Conservation (phyloP, 1,140 invertebrate genomes). For the Drosophila nigrodunni region DNA sequence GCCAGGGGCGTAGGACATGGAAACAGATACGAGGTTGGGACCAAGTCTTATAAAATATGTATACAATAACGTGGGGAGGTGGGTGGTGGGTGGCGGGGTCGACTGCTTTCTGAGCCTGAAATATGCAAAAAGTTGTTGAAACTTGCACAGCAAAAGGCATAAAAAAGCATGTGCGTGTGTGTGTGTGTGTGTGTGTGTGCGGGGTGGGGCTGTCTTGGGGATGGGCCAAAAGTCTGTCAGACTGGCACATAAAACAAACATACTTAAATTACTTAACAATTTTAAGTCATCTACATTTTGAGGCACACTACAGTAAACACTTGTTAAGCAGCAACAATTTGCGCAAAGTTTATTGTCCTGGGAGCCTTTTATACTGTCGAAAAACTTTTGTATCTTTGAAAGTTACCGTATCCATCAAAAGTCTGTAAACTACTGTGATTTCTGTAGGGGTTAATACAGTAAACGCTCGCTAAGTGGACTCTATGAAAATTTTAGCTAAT, state of each 20-base stretch:
- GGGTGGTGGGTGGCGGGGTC: not conserved
- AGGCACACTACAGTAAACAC: too few species aligned
- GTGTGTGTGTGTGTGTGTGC: not conserved
- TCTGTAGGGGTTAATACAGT: not conserved
- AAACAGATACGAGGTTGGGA: slow-evolving; percentile 24
- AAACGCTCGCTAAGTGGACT: too few species aligned
- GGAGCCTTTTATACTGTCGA: too few species aligned
- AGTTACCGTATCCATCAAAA: not conserved
- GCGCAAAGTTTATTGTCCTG: too few species aligned
- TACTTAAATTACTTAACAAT: not conserved
- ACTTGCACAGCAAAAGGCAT: slow-evolving; percentile 57
- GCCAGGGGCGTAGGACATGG: slow-evolving; percentile 25
- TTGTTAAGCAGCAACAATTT: too few species aligned
- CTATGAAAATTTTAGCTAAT: too few species aligned
- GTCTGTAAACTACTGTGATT: not conserved
- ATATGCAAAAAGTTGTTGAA: slow-evolving; percentile 76
- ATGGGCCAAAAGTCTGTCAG: slow-evolving; percentile 36
- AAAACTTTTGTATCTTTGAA: not conserved
- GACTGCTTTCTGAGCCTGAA: slow-evolving; percentile 41
- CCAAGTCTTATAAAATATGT: slow-evolving; percentile 69
- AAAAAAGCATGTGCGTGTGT: slow-evolving; percentile 40
- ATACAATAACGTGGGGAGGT: slow-evolving; percentile 59
- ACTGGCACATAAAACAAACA: slow-evolving; percentile 17
- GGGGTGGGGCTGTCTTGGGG: slow-evolving; percentile 6
- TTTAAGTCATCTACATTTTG: too few species aligned